These are phyloP conservation scores for Catalaphyllia jardinei DNA, from an alignment of 64 coral and sea anemone species.

Conservation along the genomic window DNA sequence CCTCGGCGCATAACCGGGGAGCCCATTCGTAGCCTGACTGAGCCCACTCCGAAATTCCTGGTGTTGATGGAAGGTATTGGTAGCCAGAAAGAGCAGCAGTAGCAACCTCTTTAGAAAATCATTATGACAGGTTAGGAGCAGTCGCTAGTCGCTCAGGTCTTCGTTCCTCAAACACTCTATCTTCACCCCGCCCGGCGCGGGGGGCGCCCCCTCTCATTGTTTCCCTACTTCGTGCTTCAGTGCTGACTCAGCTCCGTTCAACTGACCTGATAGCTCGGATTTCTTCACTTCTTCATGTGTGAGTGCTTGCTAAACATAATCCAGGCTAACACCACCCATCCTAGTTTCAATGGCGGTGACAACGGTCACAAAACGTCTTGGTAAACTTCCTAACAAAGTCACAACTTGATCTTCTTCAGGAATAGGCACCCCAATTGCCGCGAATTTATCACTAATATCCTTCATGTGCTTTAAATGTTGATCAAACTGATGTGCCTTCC, in stretches of 20 bases:
- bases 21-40: too few species aligned
- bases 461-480: constrained; percentile 27
- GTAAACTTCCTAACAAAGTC: constrained; percentile 47
- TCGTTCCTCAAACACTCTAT: too few species aligned
- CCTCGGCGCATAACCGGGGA: too few species aligned
- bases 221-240: too few species aligned
- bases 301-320: not conserved
- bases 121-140: too few species aligned
- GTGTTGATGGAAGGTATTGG: too few species aligned
- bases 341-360: constrained; percentile 37
- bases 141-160: too few species aligned
- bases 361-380: constrained; percentile 35
- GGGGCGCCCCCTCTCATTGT: too few species aligned
- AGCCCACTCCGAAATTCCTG: too few species aligned
- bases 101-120: too few species aligned
- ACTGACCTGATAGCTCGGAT: constrained; percentile 5
- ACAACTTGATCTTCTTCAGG: constrained; percentile 40
- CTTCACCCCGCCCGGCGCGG: too few species aligned
- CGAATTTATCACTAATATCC: constrained; percentile 12
- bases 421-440: constrained; percentile 57
- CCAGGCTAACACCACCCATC: not conserved
- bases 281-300: constrained; percentile 21
- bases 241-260: constrained; percentile 27
- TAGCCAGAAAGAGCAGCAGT: too few species aligned
- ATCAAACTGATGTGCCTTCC: constrained; percentile 31